Evolutionary conservation across 2,113 vertebrate genomes (phyloP), one percentile per base, ranked within the genome.

Genomic region (Paraplagusia blochii): DNA sequence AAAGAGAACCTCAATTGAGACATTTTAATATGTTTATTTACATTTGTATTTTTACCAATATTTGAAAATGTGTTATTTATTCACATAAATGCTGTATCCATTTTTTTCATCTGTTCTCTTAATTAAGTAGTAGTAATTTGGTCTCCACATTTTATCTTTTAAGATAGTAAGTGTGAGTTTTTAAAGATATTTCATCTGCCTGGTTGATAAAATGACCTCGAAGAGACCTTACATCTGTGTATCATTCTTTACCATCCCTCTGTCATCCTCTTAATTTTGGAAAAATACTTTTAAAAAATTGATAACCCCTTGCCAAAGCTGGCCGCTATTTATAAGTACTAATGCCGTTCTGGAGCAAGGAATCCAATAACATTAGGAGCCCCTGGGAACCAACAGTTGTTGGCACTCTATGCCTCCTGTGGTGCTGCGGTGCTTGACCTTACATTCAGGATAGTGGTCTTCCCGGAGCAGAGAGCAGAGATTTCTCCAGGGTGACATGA

Each of bases 201-300:
- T 18, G 43, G 55, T 64, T 52, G 59, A 66, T 73, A 77, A 79
- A 64, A 66, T 53, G 43, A 59, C 61, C 58, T 58, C 46, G 56
- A 58, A 54, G 35, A 53, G 68, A 38, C 69, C 58, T 71, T 83
- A 66, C 72, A 51, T 55, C 39, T 48, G 63, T 63, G 79, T 65
- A 72, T 77, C 57, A 69, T 53, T 65, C 51, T 54, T 60, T 76
- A 74, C 63, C 52, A 47, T 75, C 72, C 67, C 52, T 74, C 65
- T 44, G 35, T 60, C 43, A 54, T 58, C 57, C 43, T 55, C 74
- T 69, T 71, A 51, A 78, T 79, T 84, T 76, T 55, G 52, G 67
- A 77, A 69, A 76, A 74, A 46, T 52, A 33, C 74, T 84, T 83
- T 76, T 53, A 46, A 58, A 81, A 83, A 80, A 83, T 35, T 61